Base-by-base conservation (phyloP, 1,140 invertebrate species). In the Drosophila rufa region DNA sequence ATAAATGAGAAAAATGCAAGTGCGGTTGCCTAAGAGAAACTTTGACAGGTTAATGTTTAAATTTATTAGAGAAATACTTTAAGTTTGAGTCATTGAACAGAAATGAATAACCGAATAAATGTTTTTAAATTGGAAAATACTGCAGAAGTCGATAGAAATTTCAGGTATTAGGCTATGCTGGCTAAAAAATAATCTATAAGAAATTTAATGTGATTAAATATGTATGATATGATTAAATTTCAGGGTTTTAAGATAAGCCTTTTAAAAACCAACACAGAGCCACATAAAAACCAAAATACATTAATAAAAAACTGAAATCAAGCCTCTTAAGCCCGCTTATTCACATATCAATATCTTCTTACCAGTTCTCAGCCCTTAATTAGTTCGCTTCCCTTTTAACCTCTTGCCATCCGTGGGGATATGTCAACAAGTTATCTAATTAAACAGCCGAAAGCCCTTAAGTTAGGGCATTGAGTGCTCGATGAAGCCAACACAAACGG, bases 401-500 rank as follows among this genome's bases (percentile, higher is more conserved):
- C 25, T 56, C 33, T 38, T 22, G 7, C 12, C 33, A 9, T 38
- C 14, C 38, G 19, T 15, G 33, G 19, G 53, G 8, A 55, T n/a
- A n/a, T 56, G 53, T 56, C 53, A 56, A 59, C 43, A 59, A 59
- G 17, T 50, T 59, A 59, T 59, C 19, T 38, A 68, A 68, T 68
- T 62, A 30, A 68, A 38, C 17, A 48, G n/a, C 38, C 53, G 9
- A 36, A 43, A n/a, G 17, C 36, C 43, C 19, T 2, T 25, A 22
- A n/a, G 50, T 33, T 14, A 76, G 74, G 19, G 73, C 40, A 67
- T 67, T 19, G 25, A 12, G 38, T 17, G 55, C 48, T 51, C 19
- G 57, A 79, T 56, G 47, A 67, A 71, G 80, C 65, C 71, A 80
- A 64, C 42, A 40, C 33, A 60, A 82, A 79, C 42, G 50, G 80